Percentiles rank a stretch among this genome's conserved stretches.
Conservation (phyloP, 1,140 invertebrate genomes). For the Leptinotarsa texana region DNA sequence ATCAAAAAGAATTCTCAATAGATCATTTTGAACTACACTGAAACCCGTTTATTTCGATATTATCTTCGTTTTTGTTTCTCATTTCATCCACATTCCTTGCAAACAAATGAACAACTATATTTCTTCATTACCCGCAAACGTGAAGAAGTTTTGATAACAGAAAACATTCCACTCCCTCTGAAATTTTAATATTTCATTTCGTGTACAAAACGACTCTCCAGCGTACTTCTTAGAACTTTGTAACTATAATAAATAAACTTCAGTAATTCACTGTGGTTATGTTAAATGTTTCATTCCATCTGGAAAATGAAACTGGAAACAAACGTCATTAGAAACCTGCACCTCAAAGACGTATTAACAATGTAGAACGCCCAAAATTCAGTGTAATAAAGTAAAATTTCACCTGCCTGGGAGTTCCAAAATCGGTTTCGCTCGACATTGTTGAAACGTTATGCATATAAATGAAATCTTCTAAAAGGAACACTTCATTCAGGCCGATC, state of each 20-base stretch:
- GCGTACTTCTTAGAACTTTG: background rate
- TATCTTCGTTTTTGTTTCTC: too few species aligned
- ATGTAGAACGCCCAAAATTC: background rate
- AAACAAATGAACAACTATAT: background rate
- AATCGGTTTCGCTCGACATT: too few species aligned
- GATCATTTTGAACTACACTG: too few species aligned
- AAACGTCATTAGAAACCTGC: slow-evolving; percentile 11
- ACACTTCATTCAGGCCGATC: too few species aligned
- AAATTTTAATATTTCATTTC: background rate
- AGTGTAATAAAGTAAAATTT: too few species aligned
- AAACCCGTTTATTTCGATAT: too few species aligned
- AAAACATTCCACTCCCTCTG: background rate
- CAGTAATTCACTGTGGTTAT: slow-evolving; percentile 18
- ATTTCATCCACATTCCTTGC: too few species aligned
- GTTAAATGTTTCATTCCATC: slow-evolving; percentile 5
- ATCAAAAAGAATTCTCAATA: too few species aligned
- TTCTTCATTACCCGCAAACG: background rate
- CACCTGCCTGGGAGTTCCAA: too few species aligned
- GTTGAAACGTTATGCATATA: too few species aligned
- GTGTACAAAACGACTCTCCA: background rate
- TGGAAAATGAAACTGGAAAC: slow-evolving; percentile 20
- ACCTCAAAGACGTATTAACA: background rate
- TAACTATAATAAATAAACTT: slow-evolving; percentile 21
- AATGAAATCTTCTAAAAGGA: too few species aligned
- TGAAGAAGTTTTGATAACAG: background rate